A percentile compares a stretch with the other conserved stretches of the same genome.
These are phyloP conservation scores for Halyomorpha halys DNA, from an alignment of 1,140 invertebrate species.

Conservation along the genomic window DNA sequence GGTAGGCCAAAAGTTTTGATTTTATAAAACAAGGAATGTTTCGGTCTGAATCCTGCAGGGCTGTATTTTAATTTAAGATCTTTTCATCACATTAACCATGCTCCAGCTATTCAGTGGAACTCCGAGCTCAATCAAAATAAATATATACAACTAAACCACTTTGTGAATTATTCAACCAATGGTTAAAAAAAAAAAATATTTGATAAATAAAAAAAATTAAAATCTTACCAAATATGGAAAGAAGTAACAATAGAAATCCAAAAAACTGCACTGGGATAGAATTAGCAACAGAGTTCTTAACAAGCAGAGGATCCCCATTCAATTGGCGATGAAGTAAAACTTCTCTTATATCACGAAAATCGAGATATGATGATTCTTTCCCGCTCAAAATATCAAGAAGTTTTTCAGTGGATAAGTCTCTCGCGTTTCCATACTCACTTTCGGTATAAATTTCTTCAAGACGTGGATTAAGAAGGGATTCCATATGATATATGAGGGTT, in stretches of 20 bases:
- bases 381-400: not conserved
- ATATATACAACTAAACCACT: too few relatives aligned
- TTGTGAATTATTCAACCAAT: not conserved
- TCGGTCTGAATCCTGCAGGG: too few relatives aligned
- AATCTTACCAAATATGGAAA: conserved; percentile 1
- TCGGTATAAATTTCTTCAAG: not conserved
- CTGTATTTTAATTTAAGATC: too few relatives aligned
- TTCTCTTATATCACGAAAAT: not conserved
- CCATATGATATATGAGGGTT: not conserved
- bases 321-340: not conserved
- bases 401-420: not conserved
- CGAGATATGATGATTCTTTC: not conserved
- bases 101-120: too few relatives aligned
- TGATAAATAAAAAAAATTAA: not conserved
- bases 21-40: too few relatives aligned
- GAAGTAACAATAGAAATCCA: conserved; percentile 1
- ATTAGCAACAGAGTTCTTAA: not conserved
- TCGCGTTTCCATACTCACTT: not conserved
- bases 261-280: not conserved
- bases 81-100: too few relatives aligned
- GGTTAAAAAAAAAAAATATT: not conserved
- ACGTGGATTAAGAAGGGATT: not conserved
- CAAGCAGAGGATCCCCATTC: not conserved
- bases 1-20: too few relatives aligned
- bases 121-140: too few relatives aligned